Base-by-base conservation (phyloP, 2,113 vertebrate genomes). In the Loxodonta africana region DNA sequence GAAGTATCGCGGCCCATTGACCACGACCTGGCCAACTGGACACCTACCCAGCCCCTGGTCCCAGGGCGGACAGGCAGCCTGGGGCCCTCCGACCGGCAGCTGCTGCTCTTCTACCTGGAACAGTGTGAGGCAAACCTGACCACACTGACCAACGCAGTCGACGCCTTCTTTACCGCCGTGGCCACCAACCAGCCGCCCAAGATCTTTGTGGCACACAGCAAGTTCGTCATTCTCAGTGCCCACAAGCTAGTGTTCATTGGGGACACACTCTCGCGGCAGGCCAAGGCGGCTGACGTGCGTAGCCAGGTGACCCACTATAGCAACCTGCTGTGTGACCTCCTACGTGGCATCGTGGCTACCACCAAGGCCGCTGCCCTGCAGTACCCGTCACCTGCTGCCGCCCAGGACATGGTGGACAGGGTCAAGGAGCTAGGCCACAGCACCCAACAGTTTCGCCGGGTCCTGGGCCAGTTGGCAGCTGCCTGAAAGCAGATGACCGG, bases 201-300 rank as follows among this genome's bases (percentile, higher is more conserved):
- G 98, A 99, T 99, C 97, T 99, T 99, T 0, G 99, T 99, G 97
- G 99, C 99, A 0, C 99, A 99, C 98, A 99, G 99, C 99, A 99
- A 99, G 96, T 99, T 99, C 0, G 99, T 99, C 98, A 99, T 99
- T 98, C 99, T 99, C 95, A 99, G 99, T 0, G 99, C 99, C 7
- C 99, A 99, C 98, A 99, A 99, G 99, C 99, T 99, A 4, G 99
- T 99, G 67, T 99, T 99, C 98, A 99, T 99, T 0, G 99, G 99
- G 8, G 99, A 99, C 99, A 99, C 99, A 0, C 98, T 99, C 95
- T 99, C 99, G 0, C 99, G 99, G 62, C 99, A 99, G 98, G 99
- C 99, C 97, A 99, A 99, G 98, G 99, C 99, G 2, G 99, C 99
- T 0, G 99, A 99, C 0, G 98, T 99, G 65, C 99, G 99, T 90